A percentile compares a stretch with the other conserved stretches of the same genome.
phyloP scores from a whole-genome alignment of 2,113 vertebrate genomes.

The Neoarius graeffei region DNA sequence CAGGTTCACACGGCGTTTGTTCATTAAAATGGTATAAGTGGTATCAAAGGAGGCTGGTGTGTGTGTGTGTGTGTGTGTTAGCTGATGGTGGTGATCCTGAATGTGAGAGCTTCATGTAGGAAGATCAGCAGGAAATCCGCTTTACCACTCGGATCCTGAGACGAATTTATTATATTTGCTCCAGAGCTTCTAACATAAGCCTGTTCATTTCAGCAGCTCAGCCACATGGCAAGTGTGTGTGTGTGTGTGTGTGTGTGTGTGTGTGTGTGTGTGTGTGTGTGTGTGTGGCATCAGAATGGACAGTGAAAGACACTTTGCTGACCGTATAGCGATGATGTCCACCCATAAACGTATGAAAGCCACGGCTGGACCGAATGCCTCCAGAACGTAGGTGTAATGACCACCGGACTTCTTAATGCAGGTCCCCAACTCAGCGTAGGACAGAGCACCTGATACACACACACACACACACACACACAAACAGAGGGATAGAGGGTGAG shows the following conservation, averaged over 20 bases:
- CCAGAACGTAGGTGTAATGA: conserved; percentile 93
- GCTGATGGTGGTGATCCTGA: not conserved
- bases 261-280: conserved; percentile 34
- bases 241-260: conserved; percentile 27
- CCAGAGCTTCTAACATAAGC: not conserved
- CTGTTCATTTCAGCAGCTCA: not conserved
- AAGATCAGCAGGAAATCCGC: not conserved
- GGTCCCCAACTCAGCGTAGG: conserved; percentile 92
- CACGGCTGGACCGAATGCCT: conserved; percentile 89
- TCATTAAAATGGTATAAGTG: not conserved
- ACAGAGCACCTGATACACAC: conserved; percentile 65
- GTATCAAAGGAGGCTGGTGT: not conserved
- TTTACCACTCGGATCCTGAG: not conserved
- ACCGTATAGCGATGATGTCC: conserved; percentile 92
- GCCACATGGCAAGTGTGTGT: not conserved
- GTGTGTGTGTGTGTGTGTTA: not conserved
- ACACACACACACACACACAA: conserved; percentile 5
- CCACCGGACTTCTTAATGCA: conserved; percentile 95
- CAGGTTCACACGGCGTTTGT: not conserved
- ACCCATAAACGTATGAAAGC: conserved; percentile 93
- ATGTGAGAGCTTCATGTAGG: not conserved
- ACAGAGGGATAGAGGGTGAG: not conserved
- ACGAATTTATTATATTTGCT: not conserved
- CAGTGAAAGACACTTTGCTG: conserved; percentile 52
- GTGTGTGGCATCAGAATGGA: not conserved